Percentiles rank a stretch among this genome's conserved stretches.
Conservation (phyloP, 2,888 invertebrate genomes). For the Athalia cordata region DNA sequence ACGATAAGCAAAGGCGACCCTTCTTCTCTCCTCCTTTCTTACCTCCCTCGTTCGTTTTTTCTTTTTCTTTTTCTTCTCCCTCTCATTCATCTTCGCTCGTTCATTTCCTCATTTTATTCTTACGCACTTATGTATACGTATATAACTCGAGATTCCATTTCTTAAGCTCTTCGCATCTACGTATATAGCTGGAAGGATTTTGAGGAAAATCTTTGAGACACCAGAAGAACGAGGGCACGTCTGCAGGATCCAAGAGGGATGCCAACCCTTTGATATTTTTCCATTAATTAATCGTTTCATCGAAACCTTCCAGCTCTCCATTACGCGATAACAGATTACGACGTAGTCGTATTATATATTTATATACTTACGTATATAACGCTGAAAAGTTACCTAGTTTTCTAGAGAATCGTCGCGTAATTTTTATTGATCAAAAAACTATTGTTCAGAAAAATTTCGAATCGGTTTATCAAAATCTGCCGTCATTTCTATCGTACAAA, state of each 20-base stretch:
- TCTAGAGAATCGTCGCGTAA: too few species aligned
- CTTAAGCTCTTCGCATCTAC: too few species aligned
- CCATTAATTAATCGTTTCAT: conserved; percentile 27
- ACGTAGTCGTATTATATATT: too few species aligned
- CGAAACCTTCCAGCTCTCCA: background rate
- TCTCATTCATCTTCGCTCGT: too few species aligned
- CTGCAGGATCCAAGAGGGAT: background rate
- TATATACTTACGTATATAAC: too few species aligned
- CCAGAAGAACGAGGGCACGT: background rate
- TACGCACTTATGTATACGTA: too few species aligned
- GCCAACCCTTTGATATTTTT: conserved; percentile 32
- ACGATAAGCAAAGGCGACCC: conserved; percentile 18
- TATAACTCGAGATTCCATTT: background rate
- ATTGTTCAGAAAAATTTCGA: too few species aligned
- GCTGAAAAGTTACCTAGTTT: too few species aligned
- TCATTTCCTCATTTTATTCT: too few species aligned
- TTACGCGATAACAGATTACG: background rate
- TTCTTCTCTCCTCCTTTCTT: background rate
- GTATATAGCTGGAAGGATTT: background rate
- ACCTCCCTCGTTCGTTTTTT: background rate
- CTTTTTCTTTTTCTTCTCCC: too few species aligned
- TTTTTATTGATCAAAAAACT: background rate
- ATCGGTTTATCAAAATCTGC: background rate
- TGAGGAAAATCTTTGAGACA: background rate
- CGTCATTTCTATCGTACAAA: background rate